Percentiles rank a stretch among this genome's conserved stretches.
phyloP scores from a whole-genome alignment of 1,140 invertebrate species.

The Arion vulgaris region DNA sequence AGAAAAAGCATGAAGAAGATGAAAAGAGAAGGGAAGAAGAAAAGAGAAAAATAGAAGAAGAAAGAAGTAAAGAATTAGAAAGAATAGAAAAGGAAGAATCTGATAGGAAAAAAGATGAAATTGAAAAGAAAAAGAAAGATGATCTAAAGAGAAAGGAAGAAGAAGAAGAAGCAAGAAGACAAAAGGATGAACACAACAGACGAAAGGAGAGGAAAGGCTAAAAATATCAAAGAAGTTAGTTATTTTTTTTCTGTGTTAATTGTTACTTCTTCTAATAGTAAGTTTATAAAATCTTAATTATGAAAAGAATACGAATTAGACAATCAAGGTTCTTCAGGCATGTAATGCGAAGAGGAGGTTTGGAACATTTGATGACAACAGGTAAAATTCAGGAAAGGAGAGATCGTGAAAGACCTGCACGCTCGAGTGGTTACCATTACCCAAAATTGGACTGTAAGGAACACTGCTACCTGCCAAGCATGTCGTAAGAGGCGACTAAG shows the following conservation, averaged over 20 bases:
- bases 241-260: neutral
- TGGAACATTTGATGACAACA: too few species aligned
- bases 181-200: neutral
- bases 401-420: too few species aligned
- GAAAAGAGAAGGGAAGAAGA: slow-evolving; percentile 20
- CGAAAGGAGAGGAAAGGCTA: neutral
- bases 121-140: neutral
- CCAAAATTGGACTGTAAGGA: too few species aligned
- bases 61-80: slow-evolving; percentile 1
- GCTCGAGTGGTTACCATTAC: too few species aligned
- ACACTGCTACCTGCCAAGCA: too few species aligned
- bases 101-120: slow-evolving; percentile 18
- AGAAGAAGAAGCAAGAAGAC: slow-evolving; percentile 4
- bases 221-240: slow-evolving; percentile 1
- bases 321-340: too few species aligned
- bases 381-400: too few species aligned
- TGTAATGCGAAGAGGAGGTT: too few species aligned
- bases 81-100: slow-evolving; percentile 19
- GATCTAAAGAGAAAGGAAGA: neutral
- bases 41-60: slow-evolving; percentile 19
- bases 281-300: neutral
- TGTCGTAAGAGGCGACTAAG: too few species aligned
- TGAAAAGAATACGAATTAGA: too few species aligned
- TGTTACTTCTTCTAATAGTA: neutral
- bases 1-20: slow-evolving; percentile 19